phyloP scores from a whole-genome alignment of 2,113 vertebrate genomes.

The Haliaeetus leucogaster region DNA sequence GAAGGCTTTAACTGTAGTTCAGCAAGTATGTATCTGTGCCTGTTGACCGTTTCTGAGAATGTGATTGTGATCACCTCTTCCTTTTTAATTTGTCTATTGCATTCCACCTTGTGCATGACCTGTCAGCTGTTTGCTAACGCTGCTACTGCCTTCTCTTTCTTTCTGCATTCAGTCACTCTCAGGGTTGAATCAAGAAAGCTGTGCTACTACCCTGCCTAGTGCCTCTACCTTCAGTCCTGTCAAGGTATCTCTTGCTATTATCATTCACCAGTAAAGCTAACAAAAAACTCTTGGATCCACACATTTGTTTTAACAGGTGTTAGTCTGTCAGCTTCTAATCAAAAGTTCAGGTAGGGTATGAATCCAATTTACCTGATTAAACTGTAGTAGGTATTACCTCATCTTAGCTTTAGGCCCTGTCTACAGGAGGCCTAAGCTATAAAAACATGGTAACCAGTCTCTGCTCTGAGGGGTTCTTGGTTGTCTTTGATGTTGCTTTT shows the following conservation, averaged over 20 bases:
- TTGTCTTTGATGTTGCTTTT: slow-evolving; percentile 9
- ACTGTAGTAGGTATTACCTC: not conserved
- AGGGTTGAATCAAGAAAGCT: slow-evolving; percentile 65
- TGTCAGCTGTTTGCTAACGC: slow-evolving; percentile 34
- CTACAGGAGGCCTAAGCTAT: not conserved
- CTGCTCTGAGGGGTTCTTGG: not conserved
- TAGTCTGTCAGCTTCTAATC: slow-evolving; percentile 43
- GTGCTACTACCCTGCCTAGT: slow-evolving; percentile 57
- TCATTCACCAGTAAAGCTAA: slow-evolving; percentile 40
- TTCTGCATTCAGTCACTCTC: slow-evolving; percentile 63
- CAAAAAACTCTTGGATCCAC: slow-evolving; percentile 25
- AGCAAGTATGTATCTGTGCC: not conserved
- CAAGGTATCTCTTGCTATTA: slow-evolving; percentile 68
- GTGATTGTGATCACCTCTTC: not conserved
- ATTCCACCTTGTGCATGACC: not conserved
- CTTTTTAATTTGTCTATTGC: not conserved
- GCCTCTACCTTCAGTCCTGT: slow-evolving; percentile 61
- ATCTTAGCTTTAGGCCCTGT: slow-evolving; percentile 36
- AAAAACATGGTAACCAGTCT: not conserved
- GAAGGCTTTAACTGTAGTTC: not conserved
- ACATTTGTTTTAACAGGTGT: slow-evolving; percentile 43
- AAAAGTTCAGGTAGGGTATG: slow-evolving; percentile 67
- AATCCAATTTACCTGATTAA: not conserved
- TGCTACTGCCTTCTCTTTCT: slow-evolving; percentile 61
- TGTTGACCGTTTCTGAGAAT: not conserved